These are phyloP conservation scores for Cerastis leucographa DNA, from an alignment of 2,888 invertebrate genomes.

Conservation along the genomic window DNA sequence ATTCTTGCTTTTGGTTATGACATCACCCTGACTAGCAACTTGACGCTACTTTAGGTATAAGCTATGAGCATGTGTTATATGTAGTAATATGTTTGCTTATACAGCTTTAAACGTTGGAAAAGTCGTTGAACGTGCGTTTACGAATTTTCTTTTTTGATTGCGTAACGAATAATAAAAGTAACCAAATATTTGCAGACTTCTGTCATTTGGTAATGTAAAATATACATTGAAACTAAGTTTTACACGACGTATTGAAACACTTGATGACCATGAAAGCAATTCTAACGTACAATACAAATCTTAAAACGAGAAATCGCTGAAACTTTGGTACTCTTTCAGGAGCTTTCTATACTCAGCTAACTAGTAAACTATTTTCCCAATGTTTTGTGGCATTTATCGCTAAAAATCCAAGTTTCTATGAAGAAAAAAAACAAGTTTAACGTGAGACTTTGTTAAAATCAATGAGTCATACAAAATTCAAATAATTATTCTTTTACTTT, in stretches of 20 bases:
- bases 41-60: conserved; percentile 67
- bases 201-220: not conserved
- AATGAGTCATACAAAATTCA: not conserved
- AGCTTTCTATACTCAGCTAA: not conserved
- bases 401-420: not conserved
- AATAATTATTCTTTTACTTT: not conserved
- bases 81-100: conserved; percentile 28
- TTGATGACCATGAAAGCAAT: not conserved
- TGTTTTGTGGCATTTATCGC: not conserved
- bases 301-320: conserved; percentile 4
- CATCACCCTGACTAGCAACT: conserved; percentile 81
- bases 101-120: conserved; percentile 58
- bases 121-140: conserved; percentile 19
- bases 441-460: not conserved
- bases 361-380: not conserved
- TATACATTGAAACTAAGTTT: not conserved
- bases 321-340: not conserved
- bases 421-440: not conserved
- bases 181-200: not conserved
- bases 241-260: not conserved
- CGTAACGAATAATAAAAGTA: conserved; percentile 1
- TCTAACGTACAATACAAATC: not conserved
- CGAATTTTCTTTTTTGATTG: conserved; percentile 25
- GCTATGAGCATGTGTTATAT: conserved; percentile 53
- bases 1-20: conserved; percentile 88